Percentiles rank a stretch among this genome's conserved stretches.
Evolutionary conservation across 1,140 invertebrate species (phyloP).

Genomic region (Drosophila lacteicornis): DNA sequence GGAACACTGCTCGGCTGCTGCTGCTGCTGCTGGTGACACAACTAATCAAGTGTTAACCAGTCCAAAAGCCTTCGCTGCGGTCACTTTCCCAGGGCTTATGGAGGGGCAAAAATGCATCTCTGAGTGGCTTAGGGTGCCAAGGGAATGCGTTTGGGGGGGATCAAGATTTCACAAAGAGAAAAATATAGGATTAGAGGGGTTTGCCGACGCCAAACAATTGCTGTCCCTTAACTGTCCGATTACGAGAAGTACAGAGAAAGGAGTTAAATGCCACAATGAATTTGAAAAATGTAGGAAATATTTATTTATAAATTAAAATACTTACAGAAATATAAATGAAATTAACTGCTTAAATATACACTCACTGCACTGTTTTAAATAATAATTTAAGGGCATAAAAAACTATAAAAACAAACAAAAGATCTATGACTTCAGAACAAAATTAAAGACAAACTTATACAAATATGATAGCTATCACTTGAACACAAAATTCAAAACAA

Average conservation of each 20-base stretch:
- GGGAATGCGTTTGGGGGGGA: conserved; percentile 16
- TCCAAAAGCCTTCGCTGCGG: conserved; percentile 44
- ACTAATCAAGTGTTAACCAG: conserved; percentile 72
- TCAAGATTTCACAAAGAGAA: neutral
- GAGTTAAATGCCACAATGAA: neutral
- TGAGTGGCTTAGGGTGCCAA: neutral
- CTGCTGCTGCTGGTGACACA: conserved; percentile 30
- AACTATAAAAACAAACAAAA: neutral
- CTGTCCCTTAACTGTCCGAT: conserved; percentile 34
- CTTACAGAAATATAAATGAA: too few species aligned
- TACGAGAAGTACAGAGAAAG: neutral
- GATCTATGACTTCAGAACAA: neutral
- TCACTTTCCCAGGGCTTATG: conserved; percentile 23
- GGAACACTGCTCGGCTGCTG: neutral
- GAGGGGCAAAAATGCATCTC: neutral
- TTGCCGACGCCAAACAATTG: conserved; percentile 26
- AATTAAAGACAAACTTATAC: too few species aligned
- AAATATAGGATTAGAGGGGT: conserved; percentile 23
- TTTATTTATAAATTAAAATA: too few species aligned
- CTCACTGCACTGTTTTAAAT: too few species aligned
- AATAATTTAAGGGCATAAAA: neutral
- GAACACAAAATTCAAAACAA: too few species aligned
- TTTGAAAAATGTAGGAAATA: too few species aligned
- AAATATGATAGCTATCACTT: too few species aligned
- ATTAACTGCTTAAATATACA: too few species aligned